phyloP scores from a whole-genome alignment of 37 sponge, comb jelly and placozoan genomes.

The Agelas oroides region DNA sequence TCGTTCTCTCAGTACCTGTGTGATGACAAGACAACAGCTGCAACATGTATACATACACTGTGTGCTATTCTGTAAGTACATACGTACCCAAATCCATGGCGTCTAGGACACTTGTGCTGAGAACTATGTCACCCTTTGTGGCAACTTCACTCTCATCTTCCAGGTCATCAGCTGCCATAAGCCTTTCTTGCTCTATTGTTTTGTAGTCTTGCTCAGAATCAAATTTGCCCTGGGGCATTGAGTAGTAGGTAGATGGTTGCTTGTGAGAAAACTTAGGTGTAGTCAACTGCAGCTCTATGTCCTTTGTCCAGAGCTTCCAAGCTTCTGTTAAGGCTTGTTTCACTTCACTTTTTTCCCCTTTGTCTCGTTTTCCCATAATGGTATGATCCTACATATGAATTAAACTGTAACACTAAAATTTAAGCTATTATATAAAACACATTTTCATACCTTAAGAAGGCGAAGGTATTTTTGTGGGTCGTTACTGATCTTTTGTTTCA shows the following conservation, averaged over 20 bases:
- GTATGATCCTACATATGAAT: not conserved
- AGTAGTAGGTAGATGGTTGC: too few species aligned
- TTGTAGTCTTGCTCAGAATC: too few species aligned
- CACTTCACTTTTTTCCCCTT: not conserved
- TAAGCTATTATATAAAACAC: too few species aligned
- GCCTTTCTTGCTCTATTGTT: too few species aligned
- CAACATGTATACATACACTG: not conserved
- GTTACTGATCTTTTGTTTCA: not conserved
- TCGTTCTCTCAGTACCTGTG: not conserved
- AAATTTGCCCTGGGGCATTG: too few species aligned
- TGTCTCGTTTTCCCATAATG: not conserved
- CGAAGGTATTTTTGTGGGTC: constrained; percentile 1
- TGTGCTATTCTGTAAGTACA: too few species aligned
- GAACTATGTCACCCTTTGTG: too few species aligned
- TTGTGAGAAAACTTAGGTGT: not conserved
- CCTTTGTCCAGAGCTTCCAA: not conserved
- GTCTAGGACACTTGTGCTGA: too few species aligned
- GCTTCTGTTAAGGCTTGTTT: not conserved
- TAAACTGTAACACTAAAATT: not conserved
- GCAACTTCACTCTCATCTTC: too few species aligned
- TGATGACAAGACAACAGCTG: not conserved
- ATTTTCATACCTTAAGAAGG: constrained; percentile 3
- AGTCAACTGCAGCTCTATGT: not conserved
- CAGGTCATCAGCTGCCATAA: too few species aligned
- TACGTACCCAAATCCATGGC: too few species aligned